These are phyloP conservation scores for Aquatica leii DNA, from an alignment of 2,888 invertebrate species.

Conservation along the genomic window DNA sequence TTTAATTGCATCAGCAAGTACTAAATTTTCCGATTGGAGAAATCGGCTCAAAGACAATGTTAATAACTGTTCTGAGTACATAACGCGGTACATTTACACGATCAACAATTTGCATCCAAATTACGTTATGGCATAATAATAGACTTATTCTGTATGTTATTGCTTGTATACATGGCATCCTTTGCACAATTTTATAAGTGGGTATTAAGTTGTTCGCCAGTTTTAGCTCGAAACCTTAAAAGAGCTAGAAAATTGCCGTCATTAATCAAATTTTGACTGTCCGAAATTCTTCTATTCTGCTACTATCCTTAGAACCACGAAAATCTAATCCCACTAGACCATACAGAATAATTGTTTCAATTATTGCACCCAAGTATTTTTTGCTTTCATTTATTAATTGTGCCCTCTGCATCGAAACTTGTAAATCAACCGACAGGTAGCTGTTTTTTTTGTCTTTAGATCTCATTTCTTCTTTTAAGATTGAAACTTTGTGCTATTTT, in stretches of 20 bases:
- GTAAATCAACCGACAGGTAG: background rate
- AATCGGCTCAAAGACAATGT: too few relatives aligned
- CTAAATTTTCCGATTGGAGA: too few relatives aligned
- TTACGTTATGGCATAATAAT: background rate
- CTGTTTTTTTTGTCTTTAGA: background rate
- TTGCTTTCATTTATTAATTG: background rate
- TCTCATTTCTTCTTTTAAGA: background rate
- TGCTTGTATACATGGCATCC: background rate
- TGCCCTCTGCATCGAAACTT: background rate
- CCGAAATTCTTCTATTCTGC: background rate
- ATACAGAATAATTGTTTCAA: too few relatives aligned
- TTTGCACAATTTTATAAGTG: background rate
- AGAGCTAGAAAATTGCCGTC: too few relatives aligned
- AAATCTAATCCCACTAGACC: background rate
- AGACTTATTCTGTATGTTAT: background rate
- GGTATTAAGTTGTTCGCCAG: too few relatives aligned
- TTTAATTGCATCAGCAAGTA: too few relatives aligned
- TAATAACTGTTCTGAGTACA: too few relatives aligned
- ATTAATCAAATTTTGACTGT: too few relatives aligned
- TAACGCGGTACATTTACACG: too few relatives aligned
- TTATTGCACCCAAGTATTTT: background rate
- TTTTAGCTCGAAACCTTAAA: too few relatives aligned
- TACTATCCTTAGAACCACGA: background rate
- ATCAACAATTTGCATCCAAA: background rate
- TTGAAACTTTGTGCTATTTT: background rate